Evolutionary conservation across 1,140 invertebrate genomes (phyloP).

Genomic region (Heliconius nattereri): DNA sequence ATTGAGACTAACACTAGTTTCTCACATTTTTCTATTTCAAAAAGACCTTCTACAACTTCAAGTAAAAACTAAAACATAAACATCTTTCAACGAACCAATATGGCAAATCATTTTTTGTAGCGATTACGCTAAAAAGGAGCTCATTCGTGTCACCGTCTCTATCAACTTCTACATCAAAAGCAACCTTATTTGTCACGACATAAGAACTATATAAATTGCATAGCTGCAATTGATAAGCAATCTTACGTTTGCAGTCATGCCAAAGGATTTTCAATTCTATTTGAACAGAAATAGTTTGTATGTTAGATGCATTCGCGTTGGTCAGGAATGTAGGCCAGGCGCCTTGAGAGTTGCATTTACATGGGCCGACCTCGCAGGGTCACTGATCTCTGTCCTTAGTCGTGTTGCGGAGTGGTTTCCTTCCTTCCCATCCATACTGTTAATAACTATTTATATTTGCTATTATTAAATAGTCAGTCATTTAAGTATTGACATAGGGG

Average conservation of each 20-base stretch:
- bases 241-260: slow-evolving; percentile 15
- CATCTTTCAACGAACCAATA: slow-evolving; percentile 33
- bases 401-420: slow-evolving; percentile 53
- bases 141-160: slow-evolving; percentile 49
- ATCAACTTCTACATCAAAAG: slow-evolving; percentile 37
- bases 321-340: slow-evolving; percentile 47
- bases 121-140: slow-evolving; percentile 53
- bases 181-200: slow-evolving; percentile 33
- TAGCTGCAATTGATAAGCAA: slow-evolving; percentile 37
- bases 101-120: slow-evolving; percentile 51
- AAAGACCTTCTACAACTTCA: neutral
- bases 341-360: slow-evolving; percentile 59
- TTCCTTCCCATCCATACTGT: slow-evolving; percentile 52
- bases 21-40: slow-evolving; percentile 9
- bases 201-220: slow-evolving; percentile 39
- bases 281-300: slow-evolving; percentile 7
- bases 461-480: neutral
- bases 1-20: neutral
- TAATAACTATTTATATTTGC: slow-evolving; percentile 16
- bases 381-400: slow-evolving; percentile 54
- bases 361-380: slow-evolving; percentile 53
- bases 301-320: slow-evolving; percentile 15
- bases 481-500: neutral
- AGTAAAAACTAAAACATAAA: slow-evolving; percentile 11
- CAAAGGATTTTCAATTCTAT: slow-evolving; percentile 31